A percentile compares a stretch with the other conserved stretches of the same genome.
Conservation (phyloP, 1,140 invertebrate genomes). For the Psix sp. region DNA sequence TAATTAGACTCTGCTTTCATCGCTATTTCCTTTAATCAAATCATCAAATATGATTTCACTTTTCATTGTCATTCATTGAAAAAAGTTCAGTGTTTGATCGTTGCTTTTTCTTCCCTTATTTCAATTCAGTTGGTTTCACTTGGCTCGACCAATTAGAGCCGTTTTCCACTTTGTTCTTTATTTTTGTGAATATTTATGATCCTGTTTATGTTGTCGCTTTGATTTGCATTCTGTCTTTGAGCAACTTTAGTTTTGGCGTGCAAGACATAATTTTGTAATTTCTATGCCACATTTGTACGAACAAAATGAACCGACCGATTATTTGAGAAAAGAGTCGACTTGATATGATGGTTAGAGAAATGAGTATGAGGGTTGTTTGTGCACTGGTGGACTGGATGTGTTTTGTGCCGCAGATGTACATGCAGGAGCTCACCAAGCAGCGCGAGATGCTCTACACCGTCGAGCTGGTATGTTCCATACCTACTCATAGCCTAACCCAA, state of each 20-base stretch:
- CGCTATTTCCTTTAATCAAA: constrained; percentile 24
- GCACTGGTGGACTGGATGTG: constrained; percentile 77
- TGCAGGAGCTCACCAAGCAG: constrained; percentile 92
- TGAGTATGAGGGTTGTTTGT: constrained; percentile 71
- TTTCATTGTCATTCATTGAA: no score
- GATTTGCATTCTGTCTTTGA: constrained; percentile 43
- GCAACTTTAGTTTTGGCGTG: constrained; percentile 51
- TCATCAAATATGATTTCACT: constrained; percentile 2
- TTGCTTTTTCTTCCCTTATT: no score
- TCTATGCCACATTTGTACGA: constrained; percentile 55
- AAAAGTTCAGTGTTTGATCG: no score
- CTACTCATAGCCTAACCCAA: constrained; percentile 69
- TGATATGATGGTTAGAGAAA: constrained; percentile 37
- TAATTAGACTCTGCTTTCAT: constrained; percentile 60
- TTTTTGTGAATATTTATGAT: not conserved
- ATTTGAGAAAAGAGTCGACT: constrained; percentile 34
- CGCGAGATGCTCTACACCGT: constrained; percentile 90
- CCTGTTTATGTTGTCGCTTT: constrained; percentile 2
- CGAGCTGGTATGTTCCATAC: constrained; percentile 85
- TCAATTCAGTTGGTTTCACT: no score
- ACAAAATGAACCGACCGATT: constrained; percentile 35
- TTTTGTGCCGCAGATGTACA: constrained; percentile 85
- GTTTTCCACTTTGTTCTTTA: not conserved
- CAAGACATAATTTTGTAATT: constrained; percentile 26
- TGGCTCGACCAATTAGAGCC: constrained; percentile 6